phyloP scores from a whole-genome alignment of 2,888 invertebrate species.

The Limnephilus rhombicus region DNA sequence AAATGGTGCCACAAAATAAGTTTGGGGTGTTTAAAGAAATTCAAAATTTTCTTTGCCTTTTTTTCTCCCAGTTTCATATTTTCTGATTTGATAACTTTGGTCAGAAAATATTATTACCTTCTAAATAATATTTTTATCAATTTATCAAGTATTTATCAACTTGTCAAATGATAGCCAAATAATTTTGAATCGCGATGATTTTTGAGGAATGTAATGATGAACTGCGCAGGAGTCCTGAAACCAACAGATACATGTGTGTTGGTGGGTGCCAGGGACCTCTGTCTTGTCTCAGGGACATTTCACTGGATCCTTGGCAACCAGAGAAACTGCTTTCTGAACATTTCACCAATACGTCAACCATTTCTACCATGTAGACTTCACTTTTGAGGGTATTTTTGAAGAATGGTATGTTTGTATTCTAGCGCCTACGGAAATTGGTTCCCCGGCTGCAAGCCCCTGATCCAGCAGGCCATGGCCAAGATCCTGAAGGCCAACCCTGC shows the following conservation, averaged over 20 bases:
- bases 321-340: conserved; percentile 48
- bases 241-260: conserved; percentile 69
- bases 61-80: background rate
- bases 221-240: conserved; percentile 78
- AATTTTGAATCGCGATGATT: background rate
- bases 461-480: conserved; percentile 99
- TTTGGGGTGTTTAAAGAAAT: too few species aligned
- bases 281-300: conserved; percentile 45
- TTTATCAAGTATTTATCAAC: too few species aligned
- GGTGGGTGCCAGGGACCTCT: conserved; percentile 47
- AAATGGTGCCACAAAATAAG: too few species aligned
- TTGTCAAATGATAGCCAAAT: background rate
- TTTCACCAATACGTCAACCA: background rate
- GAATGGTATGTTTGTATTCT: conserved; percentile 59
- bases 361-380: too few species aligned
- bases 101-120: too few species aligned
- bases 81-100: background rate
- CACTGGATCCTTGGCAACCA: background rate
- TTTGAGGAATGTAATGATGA: conserved; percentile 71
- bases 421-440: conserved; percentile 99
- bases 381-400: too few species aligned
- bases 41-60: background rate
- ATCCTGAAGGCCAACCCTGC: conserved; percentile 99
- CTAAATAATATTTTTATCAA: too few species aligned
- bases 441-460: conserved; percentile 98